Conservation (phyloP, 2,113 vertebrate species). For the Seriola dumerili region DNA sequence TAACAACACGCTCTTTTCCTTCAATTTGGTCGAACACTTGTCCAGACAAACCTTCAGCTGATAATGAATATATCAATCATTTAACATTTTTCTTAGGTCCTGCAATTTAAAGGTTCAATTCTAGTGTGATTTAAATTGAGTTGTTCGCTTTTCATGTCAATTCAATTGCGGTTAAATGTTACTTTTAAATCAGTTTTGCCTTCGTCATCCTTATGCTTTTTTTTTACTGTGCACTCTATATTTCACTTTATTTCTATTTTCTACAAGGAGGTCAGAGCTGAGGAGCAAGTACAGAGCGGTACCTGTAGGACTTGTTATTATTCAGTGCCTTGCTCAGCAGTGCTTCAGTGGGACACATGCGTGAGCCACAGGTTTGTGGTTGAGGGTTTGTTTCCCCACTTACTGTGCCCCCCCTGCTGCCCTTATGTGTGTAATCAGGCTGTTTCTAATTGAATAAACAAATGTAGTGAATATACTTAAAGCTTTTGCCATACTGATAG, state of each 20-base stretch:
- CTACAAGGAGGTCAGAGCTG: background rate
- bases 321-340: background rate
- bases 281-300: background rate
- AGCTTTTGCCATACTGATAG: conserved; percentile 23
- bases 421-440: background rate
- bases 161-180: background rate
- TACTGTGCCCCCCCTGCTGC: background rate
- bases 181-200: background rate
- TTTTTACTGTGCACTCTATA: background rate
- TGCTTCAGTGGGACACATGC: background rate
- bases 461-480: conserved; percentile 10
- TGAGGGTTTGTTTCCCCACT: background rate
- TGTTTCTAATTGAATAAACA: conserved; percentile 2
- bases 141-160: background rate
- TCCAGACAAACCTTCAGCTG: conserved; percentile 24
- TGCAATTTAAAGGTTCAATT: conserved; percentile 10
- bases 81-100: background rate
- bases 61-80: background rate
- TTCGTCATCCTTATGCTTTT: background rate
- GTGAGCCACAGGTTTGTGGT: background rate
- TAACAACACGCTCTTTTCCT: conserved; percentile 29
- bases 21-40: conserved; percentile 35
- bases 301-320: background rate
- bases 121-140: background rate
- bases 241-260: background rate